phyloP scores from a whole-genome alignment of 2,113 vertebrate species.

The Nyctereutes procyonoides region DNA sequence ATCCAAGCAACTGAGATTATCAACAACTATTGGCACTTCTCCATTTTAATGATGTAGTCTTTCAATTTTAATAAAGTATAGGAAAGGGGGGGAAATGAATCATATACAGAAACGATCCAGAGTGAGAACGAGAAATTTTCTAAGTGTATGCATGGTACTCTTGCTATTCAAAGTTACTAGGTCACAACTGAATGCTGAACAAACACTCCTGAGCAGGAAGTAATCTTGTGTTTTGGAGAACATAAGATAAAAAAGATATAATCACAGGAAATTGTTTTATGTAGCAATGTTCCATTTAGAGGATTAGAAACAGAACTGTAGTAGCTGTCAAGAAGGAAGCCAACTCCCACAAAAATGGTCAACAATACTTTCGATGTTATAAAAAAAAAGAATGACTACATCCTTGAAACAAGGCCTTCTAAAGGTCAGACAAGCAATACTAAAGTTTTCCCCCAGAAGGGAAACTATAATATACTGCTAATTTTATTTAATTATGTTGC shows the following conservation, averaged over 20 bases:
- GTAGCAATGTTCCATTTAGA: conserved; percentile 75
- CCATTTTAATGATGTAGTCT: conserved; percentile 56
- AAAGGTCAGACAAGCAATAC: conserved; percentile 39
- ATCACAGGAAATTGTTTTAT: conserved; percentile 65
- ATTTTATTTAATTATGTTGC: conserved; percentile 60
- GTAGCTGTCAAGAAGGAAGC: conserved; percentile 37
- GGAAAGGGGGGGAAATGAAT: not conserved
- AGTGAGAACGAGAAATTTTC: not conserved
- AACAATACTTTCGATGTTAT: not conserved
- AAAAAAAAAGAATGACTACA: conserved; percentile 54
- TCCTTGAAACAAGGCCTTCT: conserved; percentile 18
- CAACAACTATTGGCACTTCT: conserved; percentile 27
- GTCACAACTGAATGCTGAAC: not conserved
- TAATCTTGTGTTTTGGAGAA: conserved; percentile 16
- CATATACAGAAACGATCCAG: not conserved
- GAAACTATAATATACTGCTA: not conserved
- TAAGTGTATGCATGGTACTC: rapidly evolving
- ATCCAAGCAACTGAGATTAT: conserved; percentile 7
- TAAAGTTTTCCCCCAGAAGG: conserved; percentile 39
- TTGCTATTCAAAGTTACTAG: not conserved
- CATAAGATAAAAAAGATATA: conserved; percentile 43
- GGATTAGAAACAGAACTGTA: conserved; percentile 73
- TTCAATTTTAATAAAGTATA: not conserved
- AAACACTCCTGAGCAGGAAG: not conserved
- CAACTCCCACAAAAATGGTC: not conserved